Conservation (phyloP, 2,888 invertebrate genomes). For the Idaea aversata region DNA sequence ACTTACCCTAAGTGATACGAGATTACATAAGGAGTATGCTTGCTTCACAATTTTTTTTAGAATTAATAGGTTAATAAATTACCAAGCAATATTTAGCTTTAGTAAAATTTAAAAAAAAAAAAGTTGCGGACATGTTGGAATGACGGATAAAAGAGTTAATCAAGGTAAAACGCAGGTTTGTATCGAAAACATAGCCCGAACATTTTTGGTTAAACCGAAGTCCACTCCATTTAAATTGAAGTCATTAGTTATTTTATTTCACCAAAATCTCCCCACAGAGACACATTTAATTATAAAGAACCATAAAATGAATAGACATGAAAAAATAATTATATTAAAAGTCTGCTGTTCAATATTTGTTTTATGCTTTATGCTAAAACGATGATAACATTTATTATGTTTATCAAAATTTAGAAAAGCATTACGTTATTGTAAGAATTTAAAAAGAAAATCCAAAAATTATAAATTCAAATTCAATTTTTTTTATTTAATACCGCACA, state of each 20-base stretch:
- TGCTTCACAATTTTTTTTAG: too few relatives aligned
- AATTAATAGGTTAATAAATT: too few relatives aligned
- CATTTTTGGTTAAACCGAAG: too few relatives aligned
- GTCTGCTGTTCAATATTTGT: slow-evolving; percentile 17
- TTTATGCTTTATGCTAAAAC: slow-evolving; percentile 13
- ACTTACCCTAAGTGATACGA: too few relatives aligned
- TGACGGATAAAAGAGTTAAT: background rate
- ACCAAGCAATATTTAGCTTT: too few relatives aligned
- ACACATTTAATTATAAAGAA: slow-evolving; percentile 38
- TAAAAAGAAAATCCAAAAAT: too few relatives aligned
- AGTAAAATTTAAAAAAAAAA: too few relatives aligned
- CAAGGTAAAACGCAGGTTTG: background rate
- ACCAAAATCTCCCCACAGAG: slow-evolving; percentile 40
- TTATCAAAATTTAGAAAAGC: background rate
- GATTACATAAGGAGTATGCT: too few relatives aligned
- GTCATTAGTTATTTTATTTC: slow-evolving; percentile 22
- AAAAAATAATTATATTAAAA: slow-evolving; percentile 50
- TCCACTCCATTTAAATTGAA: slow-evolving; percentile 22
- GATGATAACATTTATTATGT: background rate
- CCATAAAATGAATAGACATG: slow-evolving; percentile 40
- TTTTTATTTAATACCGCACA: too few relatives aligned
- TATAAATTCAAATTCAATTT: too few relatives aligned
- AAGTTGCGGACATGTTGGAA: background rate
- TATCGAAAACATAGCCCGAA: background rate
- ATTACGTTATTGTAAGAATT: too few relatives aligned